Base-by-base conservation (phyloP, 1,140 invertebrate species). In the Melitaea cinxia region DNA sequence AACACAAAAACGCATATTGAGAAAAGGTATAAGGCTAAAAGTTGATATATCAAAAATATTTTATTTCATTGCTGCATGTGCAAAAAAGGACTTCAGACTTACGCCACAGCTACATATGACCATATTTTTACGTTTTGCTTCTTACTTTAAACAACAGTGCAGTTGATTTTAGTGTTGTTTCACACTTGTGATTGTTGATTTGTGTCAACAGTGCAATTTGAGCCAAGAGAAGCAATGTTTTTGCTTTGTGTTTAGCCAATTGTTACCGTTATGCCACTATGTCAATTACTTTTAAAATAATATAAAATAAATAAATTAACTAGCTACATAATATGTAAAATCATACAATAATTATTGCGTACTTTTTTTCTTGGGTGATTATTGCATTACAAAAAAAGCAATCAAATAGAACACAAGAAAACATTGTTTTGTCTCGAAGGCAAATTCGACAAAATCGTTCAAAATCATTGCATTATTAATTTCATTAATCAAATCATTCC, bases 221-320 rank as follows among this genome's bases (percentile, higher is more conserved):
- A 66, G 77, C 75, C 56, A 66, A 68, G 76, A 78, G 77, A 55
- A 65, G 55, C 75, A 60, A 56, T 42, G 23, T 65, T 65, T n/a
- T 72, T 70, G 28, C 39, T 45, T 71, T 66, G 73, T 81, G 75
- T 70, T 68, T 70, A 78, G 78, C 77, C 76, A 78, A 78, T 79
- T 67, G 39, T 42, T 80, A 74, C 73, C 75, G 76, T 78, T 88
- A 88, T 89, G 86, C 86, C 86, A 89, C 82, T 85, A 89, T 89
- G 86, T 89, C 86, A 82, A 80, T 73, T 70, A 70, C 33, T 58
- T 21, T 52, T 39, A 70, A 80, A 63, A 73, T 68, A 70, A 75
- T 68, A 73, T 47, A 65, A 66, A 19, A 21, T 64, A 30, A 71
- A 61, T 47, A 35, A 54, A 68, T 42, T 33, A 67, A 53, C 53